Evolutionary conservation across 2,113 vertebrate species (phyloP).

Genomic region (Istiophorus platypterus): DNA sequence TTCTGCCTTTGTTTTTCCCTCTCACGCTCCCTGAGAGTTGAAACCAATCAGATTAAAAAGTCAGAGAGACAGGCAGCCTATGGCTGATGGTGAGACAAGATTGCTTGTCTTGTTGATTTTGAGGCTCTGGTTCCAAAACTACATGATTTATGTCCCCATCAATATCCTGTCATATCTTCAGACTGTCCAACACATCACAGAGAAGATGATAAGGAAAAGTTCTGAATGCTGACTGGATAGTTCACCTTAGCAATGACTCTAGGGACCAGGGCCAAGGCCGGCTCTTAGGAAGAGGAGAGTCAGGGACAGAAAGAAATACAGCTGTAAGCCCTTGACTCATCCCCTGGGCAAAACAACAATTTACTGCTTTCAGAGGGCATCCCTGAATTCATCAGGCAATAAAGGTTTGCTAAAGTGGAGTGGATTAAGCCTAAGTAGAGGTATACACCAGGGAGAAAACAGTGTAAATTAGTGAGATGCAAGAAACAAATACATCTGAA

Average conservation of each 20-base stretch:
- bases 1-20: constrained; percentile 18
- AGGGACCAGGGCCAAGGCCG: constrained; percentile 40
- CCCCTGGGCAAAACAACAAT: constrained; percentile 50
- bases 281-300: constrained; percentile 23
- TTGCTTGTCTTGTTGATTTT: constrained; percentile 8
- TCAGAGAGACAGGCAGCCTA: constrained; percentile 14
- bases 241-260: constrained; percentile 55
- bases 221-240: constrained; percentile 51
- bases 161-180: constrained; percentile 40
- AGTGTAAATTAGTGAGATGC: constrained; percentile 31
- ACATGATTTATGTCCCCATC: constrained; percentile 43
- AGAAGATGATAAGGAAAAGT: constrained; percentile 39
- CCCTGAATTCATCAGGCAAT: constrained; percentile 54
- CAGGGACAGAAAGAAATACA: constrained; percentile 40
- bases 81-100: background rate
- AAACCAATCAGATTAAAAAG: constrained; percentile 49
- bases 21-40: constrained; percentile 5
- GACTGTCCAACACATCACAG: background rate
- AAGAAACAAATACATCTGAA: constrained; percentile 26
- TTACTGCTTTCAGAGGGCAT: constrained; percentile 36
- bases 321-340: constrained; percentile 46
- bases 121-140: constrained; percentile 26
- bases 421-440: constrained; percentile 41
- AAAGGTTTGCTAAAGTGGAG: constrained; percentile 49
- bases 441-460: constrained; percentile 16